Evolutionary conservation across 1,140 invertebrate species (phyloP).

Genomic region (Zaprionus lachaisei): DNA sequence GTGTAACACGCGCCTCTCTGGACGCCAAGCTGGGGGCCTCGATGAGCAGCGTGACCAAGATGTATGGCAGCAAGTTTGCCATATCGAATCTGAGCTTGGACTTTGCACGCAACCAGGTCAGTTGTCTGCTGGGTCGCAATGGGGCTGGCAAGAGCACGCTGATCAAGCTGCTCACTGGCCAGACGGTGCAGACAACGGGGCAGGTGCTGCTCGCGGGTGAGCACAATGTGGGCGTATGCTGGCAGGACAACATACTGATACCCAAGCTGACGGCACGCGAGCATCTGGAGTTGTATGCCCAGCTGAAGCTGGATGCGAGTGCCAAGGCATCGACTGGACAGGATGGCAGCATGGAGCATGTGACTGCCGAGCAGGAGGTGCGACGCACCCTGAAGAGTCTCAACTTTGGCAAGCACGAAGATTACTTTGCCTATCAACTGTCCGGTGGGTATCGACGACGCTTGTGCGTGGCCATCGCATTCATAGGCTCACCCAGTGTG

Average conservation of each 20-base stretch:
- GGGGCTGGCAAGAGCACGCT: conserved; percentile 94
- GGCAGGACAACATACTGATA: conserved; percentile 93
- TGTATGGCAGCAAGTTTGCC: conserved; percentile 85
- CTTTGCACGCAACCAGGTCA: conserved; percentile 87
- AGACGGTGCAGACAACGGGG: conserved; percentile 86
- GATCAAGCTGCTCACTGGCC: conserved; percentile 90
- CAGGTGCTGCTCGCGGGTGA: conserved; percentile 85
- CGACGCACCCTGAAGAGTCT: conserved; percentile 86
- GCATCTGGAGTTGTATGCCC: conserved; percentile 91
- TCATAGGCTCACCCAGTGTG: conserved; percentile 88
- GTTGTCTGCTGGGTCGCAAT: conserved; percentile 92
- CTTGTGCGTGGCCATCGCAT: conserved; percentile 88
- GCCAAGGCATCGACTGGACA: background rate
- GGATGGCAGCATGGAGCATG: conserved; percentile 10
- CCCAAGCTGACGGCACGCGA: conserved; percentile 91
- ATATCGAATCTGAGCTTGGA: conserved; percentile 88
- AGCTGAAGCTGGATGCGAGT: conserved; percentile 64
- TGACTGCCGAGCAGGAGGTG: conserved; percentile 47
- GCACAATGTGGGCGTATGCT: conserved; percentile 90
- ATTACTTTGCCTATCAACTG: conserved; percentile 86
- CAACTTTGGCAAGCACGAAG: conserved; percentile 86
- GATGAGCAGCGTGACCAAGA: conserved; percentile 85
- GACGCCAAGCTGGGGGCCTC: conserved; percentile 85
- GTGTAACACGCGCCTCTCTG: conserved; percentile 67
- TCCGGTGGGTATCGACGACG: conserved; percentile 88